Conservation (phyloP, 2,113 vertebrate species). For the Anolis sagrei region DNA sequence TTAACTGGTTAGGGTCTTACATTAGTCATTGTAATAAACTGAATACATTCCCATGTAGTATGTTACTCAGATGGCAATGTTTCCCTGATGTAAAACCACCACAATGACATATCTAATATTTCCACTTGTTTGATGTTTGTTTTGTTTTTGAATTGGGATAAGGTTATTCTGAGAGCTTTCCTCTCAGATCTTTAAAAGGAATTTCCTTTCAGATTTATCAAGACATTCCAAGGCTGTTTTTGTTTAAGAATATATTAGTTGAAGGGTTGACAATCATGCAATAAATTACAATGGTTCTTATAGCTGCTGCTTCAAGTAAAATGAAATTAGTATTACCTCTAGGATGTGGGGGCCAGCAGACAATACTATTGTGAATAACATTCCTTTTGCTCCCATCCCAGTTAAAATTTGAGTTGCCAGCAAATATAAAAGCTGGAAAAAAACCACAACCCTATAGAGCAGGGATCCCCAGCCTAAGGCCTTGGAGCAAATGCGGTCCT, state of each 20-base stretch:
- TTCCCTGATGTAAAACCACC: constrained; percentile 4
- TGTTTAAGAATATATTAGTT: background rate
- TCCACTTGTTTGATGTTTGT: background rate
- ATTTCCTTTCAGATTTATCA: background rate
- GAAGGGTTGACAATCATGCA: background rate
- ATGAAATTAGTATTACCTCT: background rate
- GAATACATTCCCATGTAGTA: constrained; percentile 34
- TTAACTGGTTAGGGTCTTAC: background rate
- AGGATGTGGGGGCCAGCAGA: background rate
- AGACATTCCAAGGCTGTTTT: background rate
- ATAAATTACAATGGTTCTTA: background rate
- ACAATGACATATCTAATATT: background rate
- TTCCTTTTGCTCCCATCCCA: background rate
- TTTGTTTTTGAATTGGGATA: background rate
- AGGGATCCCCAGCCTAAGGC: no score
- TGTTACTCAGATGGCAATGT: constrained; percentile 20
- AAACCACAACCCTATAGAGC: no score
- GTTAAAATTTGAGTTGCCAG: no score
- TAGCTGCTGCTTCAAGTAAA: background rate
- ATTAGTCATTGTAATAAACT: constrained; percentile 27
- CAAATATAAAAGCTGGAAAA: background rate
- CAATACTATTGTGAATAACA: background rate
- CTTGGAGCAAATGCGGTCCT: no score
- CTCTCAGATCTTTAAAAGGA: background rate
- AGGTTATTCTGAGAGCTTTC: background rate